These are phyloP conservation scores for Catonia carolina DNA, from an alignment of 2,888 invertebrate species.

Conservation along the genomic window DNA sequence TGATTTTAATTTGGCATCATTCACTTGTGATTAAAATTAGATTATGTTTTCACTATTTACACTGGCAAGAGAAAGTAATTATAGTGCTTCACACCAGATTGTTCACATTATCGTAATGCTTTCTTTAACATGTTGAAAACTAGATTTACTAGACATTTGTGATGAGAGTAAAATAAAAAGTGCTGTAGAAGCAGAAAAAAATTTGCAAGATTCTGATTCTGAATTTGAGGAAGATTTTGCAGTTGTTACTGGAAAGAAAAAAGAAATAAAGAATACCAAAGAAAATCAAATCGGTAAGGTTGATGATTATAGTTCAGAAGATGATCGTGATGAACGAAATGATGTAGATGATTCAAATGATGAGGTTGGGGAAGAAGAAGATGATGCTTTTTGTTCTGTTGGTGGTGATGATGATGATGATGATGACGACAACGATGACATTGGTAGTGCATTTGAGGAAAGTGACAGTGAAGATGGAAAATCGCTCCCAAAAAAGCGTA, in stretches of 20 bases:
- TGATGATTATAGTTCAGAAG: conserved; percentile 20
- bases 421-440: conserved; percentile 27
- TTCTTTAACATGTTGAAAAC: conserved; percentile 36
- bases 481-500: conserved; percentile 26
- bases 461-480: conserved; percentile 31
- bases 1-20: too few species aligned
- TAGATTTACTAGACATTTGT: conserved; percentile 57
- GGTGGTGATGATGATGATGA: conserved; percentile 28
- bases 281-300: conserved; percentile 33
- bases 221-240: conserved; percentile 53
- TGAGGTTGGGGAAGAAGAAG: conserved; percentile 26
- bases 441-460: conserved; percentile 27
- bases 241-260: conserved; percentile 49
- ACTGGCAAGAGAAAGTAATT: too few species aligned
- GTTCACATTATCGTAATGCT: too few species aligned
- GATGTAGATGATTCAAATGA: conserved; percentile 37
- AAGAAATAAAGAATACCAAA: conserved; percentile 38
- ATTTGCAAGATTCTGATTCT: conserved; percentile 50
- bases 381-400: conserved; percentile 23
- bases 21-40: too few species aligned
- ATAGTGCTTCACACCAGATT: too few species aligned
- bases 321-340: conserved; percentile 36
- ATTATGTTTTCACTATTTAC: too few species aligned
- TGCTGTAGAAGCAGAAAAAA: conserved; percentile 51
- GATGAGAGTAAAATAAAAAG: conserved; percentile 58